These are phyloP conservation scores for Zootoca vivipara DNA, from an alignment of 2,113 vertebrate species.

Conservation along the genomic window DNA sequence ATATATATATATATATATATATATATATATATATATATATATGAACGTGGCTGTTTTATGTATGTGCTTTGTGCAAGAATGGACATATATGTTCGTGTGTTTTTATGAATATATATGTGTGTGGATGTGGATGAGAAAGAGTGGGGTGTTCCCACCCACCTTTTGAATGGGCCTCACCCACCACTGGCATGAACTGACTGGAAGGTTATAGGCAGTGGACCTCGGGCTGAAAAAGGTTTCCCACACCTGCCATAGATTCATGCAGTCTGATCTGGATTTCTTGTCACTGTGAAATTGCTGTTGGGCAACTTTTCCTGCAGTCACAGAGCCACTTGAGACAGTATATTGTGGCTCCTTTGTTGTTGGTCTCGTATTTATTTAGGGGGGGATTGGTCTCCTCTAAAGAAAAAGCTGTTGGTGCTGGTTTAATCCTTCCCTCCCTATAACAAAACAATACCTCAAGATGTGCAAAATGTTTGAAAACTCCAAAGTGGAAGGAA, in stretches of 20 bases:
- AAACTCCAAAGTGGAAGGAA: neutral
- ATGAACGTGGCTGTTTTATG: too few relatives aligned
- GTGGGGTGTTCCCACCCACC: too few relatives aligned
- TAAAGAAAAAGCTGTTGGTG: neutral
- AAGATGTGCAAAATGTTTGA: slow-evolving; percentile 12
- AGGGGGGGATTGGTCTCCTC: neutral
- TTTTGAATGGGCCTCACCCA: too few relatives aligned
- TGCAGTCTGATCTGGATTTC: neutral
- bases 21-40: too few relatives aligned
- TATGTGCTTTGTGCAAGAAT: too few relatives aligned
- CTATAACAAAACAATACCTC: neutral
- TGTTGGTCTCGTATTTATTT: neutral
- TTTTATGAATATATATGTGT: too few relatives aligned
- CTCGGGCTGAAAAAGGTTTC: neutral
- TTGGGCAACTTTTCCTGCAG: neutral
- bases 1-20: too few relatives aligned
- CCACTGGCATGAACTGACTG: too few relatives aligned
- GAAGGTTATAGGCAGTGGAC: neutral
- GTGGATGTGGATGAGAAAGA: too few relatives aligned
- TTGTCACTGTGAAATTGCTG: neutral
- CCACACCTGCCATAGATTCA: neutral
- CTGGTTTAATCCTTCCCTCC: neutral
- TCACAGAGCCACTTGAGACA: neutral
- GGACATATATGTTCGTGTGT: too few relatives aligned
- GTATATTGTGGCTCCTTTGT: neutral